phyloP scores from a whole-genome alignment of 2,797 vertebrate species.

The Loriculus beryllinus region DNA sequence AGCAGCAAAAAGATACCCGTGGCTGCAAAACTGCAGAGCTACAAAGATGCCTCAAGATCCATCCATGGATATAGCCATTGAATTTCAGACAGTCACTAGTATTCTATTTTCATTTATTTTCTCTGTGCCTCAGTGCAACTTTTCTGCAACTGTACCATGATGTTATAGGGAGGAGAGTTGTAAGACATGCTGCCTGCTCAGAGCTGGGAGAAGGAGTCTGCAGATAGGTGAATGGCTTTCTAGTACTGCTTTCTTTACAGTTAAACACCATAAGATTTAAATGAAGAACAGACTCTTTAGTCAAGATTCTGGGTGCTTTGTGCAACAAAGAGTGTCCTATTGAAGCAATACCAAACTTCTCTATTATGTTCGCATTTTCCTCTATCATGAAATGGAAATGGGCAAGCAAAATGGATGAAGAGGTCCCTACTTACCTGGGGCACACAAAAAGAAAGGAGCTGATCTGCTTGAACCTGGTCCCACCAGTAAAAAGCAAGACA shows the following conservation, averaged over 20 bases:
- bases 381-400: background rate
- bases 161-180: background rate
- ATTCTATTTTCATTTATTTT: background rate
- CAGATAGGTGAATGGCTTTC: background rate
- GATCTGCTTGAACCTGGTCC: background rate
- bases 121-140: background rate
- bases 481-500: background rate
- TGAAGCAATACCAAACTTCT: background rate
- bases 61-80: background rate
- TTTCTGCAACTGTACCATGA: background rate
- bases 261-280: background rate
- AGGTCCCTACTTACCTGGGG: background rate
- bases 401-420: background rate
- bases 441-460: background rate
- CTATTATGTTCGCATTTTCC: background rate
- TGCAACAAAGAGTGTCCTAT: background rate
- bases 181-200: background rate
- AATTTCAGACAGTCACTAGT: background rate
- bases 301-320: background rate
- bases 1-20: background rate
- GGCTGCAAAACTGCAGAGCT: background rate
- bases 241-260: background rate
- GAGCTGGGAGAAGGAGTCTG: background rate
- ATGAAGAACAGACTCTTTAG: background rate
- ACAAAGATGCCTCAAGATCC: background rate